A percentile compares a stretch with the other conserved stretches of the same genome.
Conservation (phyloP, 2,888 invertebrate species). For the Patella ulyssiponensis region DNA sequence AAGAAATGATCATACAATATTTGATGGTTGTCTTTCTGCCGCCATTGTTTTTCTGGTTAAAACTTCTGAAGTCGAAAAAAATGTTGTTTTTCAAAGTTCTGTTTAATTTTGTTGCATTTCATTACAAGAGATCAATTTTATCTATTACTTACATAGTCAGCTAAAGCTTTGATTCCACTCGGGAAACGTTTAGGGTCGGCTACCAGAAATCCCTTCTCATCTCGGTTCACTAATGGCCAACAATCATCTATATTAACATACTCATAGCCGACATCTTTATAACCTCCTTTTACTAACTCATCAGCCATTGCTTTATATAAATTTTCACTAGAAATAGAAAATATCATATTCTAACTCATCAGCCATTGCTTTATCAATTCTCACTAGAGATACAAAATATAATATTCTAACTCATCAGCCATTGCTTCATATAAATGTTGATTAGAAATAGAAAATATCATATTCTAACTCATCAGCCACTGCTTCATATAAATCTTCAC, state of each 20-base stretch:
- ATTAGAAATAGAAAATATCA: slow-evolving; percentile 52
- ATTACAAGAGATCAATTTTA: too few species aligned
- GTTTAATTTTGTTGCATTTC: too few species aligned
- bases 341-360: slow-evolving; percentile 60
- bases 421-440: slow-evolving; percentile 71
- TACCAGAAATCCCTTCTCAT: slow-evolving; percentile 81
- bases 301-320: slow-evolving; percentile 72
- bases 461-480: slow-evolving; percentile 70
- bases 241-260: slow-evolving; percentile 82
- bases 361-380: slow-evolving; percentile 70
- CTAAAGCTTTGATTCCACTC: slow-evolving; percentile 88
- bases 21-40: too few species aligned
- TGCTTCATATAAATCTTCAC: slow-evolving; percentile 71
- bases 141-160: slow-evolving; percentile 86
- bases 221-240: slow-evolving; percentile 90
- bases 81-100: too few species aligned
- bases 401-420: slow-evolving; percentile 68
- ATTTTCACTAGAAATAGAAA: slow-evolving; percentile 66
- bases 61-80: too few species aligned
- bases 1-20: too few species aligned
- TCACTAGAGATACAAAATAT: slow-evolving; percentile 63
- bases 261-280: slow-evolving; percentile 89
- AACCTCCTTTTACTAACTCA: slow-evolving; percentile 83
- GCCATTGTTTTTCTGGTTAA: too few species aligned
- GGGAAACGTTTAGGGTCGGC: slow-evolving; percentile 91